Evolutionary conservation across 1,140 invertebrate genomes (phyloP).

Genomic region (Caenorhabditis tropicalis): DNA sequence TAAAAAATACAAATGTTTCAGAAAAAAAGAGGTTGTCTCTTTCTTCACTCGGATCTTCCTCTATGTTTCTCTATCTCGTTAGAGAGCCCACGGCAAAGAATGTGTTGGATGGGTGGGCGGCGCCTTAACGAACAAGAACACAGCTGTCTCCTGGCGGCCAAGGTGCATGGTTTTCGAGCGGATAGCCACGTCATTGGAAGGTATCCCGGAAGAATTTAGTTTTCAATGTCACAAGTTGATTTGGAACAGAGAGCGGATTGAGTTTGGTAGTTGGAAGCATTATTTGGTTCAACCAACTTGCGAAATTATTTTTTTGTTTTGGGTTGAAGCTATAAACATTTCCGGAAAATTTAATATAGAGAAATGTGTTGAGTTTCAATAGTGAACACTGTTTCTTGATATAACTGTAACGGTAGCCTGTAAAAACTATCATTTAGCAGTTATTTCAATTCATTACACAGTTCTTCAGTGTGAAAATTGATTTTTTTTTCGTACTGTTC

Average conservation of each 20-base stretch:
- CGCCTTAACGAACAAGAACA: constrained; percentile 9
- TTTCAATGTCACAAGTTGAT: constrained; percentile 19
- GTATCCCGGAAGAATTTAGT: neutral
- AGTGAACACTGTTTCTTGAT: too few species aligned
- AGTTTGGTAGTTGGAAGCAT: neutral
- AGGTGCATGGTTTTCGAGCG: constrained; percentile 37
- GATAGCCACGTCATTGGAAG: constrained; percentile 1
- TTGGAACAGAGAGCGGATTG: neutral
- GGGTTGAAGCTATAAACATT: too few species aligned
- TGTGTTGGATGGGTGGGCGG: constrained; percentile 36
- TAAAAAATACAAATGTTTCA: constrained; percentile 29
- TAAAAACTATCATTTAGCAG: too few species aligned
- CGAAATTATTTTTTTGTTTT: too few species aligned
- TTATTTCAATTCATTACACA: too few species aligned
- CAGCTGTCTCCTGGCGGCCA: constrained; percentile 33
- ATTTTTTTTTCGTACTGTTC: too few species aligned
- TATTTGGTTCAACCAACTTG: neutral
- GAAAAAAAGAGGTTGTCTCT: neutral
- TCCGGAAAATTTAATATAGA: too few species aligned
- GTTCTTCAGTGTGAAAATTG: too few species aligned
- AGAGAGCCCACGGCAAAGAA: neutral
- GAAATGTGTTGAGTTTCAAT: too few species aligned
- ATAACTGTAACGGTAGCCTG: too few species aligned
- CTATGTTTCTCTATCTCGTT: neutral
- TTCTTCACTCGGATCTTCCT: neutral